Evolutionary conservation across 2,888 invertebrate species (phyloP), one percentile per base, ranked within the genome.

Genomic region (Ichneumon xanthorius): DNA sequence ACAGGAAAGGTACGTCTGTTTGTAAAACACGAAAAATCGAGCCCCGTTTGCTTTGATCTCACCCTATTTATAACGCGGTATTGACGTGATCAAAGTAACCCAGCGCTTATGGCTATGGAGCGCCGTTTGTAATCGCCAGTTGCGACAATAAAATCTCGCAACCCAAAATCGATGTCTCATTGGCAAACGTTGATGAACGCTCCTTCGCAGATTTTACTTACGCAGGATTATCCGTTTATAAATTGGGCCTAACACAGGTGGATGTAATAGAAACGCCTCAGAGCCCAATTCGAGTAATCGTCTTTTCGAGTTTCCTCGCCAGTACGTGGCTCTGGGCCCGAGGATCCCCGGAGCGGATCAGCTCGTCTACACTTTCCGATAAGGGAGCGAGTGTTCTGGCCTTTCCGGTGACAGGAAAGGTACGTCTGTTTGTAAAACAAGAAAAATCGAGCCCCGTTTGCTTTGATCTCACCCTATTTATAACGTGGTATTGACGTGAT

Each of bases 361-460:
- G 22, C 22, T 22, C 22, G 22, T 1, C 22, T 26, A 61, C 61
- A 53, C 33, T 40, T 58, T 40, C 40, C 33, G 70, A 72, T 63
- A 63, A 40, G 55, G 22, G 65, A 58, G 45, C 30, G 45, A 80
- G 73, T 50, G 70, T 79, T 68, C 61, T 73, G 45, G 61, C 33
- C 26, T 16, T 53, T 83, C 63, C 61, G 55, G 48, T 40, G 50
- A 75, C 26, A n/a, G 22, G 26, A 45, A 45, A 11, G 45, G 14
- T 45, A 14, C 14, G 16, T 45, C 45, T 16, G 16, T 45, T 16
- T 45, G 45, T 3, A 22, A 26, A 26, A 26, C 22, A 55, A 55
- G 0, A 58, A 58, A 22, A 26, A 22, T 19, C 11, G 14, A n/a
- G 5, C 6, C 2, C 9, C 16, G 16, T 30, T 11, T 11, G 11